Base-by-base conservation (phyloP, 2,797 vertebrate genomes). In the Rhadinocentrus ornatus region DNA sequence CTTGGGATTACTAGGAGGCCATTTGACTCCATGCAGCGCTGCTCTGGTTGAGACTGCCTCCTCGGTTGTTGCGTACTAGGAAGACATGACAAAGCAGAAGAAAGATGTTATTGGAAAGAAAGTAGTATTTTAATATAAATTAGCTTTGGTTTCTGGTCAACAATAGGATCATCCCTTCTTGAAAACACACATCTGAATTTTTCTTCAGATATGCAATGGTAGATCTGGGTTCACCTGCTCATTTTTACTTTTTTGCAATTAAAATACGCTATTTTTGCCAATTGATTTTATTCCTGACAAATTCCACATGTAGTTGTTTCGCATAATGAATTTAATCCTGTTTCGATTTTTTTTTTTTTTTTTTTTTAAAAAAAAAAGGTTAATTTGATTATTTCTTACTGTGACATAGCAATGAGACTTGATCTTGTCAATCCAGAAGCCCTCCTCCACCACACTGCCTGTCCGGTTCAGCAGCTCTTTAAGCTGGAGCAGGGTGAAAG, bases 341-440 rank as follows among this genome's bases (percentile, higher is more conserved):
- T 3, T 39, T 35, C 20, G 24, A 39, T 15, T 11, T 16, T n/a
- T n/a, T n/a, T n/a, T n/a, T n/a, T n/a, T n/a, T n/a, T n/a, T n/a
- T n/a, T n/a, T n/a, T n/a, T n/a, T n/a, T n/a, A n/a, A n/a, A n/a
- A n/a, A n/a, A 3, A 55, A 41, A 32, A 0, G 0, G 6, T 16
- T 9, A 1, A 55, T 48, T 26, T 4, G 16, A 48, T 22, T 1
- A 24, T 10, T 11, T 80, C 92, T 94, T 79, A 97, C 97, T 15
- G 96, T 98, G 76, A 96, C 96, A n/a, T 91, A 97, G 91, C 96
- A 97, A 79, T 98, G 96, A n/a, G 96, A 97, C 83, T 97, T 97
- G 86, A 98, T 98, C 86, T 97, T 96, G 90, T 98, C 96, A 6
- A 97, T 97, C 96, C 97, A 98, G 88, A 98, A 98, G 46, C 93